phyloP scores from a whole-genome alignment of 1,140 invertebrate genomes.

The Meteorus sp. region DNA sequence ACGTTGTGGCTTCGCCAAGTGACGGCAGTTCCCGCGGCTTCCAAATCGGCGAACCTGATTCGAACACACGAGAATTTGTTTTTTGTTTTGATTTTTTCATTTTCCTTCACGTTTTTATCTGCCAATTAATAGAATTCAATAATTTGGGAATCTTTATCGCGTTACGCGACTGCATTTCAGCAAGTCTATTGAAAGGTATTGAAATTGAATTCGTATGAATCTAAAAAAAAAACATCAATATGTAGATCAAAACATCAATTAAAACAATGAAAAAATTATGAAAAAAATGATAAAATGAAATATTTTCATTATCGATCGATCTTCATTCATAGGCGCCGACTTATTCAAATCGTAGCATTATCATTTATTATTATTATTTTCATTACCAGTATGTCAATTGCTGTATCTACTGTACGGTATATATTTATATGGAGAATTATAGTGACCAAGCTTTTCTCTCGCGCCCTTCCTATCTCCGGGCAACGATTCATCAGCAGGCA shows the following conservation, averaged over 20 bases:
- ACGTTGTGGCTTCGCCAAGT: slow-evolving; percentile 55
- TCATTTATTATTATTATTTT: not conserved
- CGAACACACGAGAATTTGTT: slow-evolving; percentile 27
- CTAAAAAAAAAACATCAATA: slow-evolving; percentile 3
- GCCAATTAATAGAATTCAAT: not conserved
- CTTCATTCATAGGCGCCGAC: slow-evolving; percentile 31
- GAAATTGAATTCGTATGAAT: too few relatives aligned
- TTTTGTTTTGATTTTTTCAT: slow-evolving; percentile 18
- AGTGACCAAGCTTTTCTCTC: slow-evolving; percentile 17
- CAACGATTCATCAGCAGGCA: slow-evolving; percentile 7
- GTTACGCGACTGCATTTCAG: not conserved
- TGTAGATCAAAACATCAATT: not conserved
- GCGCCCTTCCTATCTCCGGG: not conserved
- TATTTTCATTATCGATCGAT: slow-evolving; percentile 15
- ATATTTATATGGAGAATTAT: not conserved
- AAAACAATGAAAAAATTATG: not conserved
- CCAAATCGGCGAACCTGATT: slow-evolving; percentile 56
- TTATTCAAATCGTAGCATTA: slow-evolving; percentile 18
- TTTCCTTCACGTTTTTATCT: slow-evolving; percentile 17
- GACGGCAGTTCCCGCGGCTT: slow-evolving; percentile 57
- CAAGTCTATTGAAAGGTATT: not conserved
- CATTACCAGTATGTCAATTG: slow-evolving; percentile 14
- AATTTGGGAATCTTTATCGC: not conserved
- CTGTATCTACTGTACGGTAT: slow-evolving; percentile 1
- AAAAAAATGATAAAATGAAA: not conserved